These are phyloP conservation scores for Bradysia coprophila DNA, from an alignment of 1,140 invertebrate species.

Conservation along the genomic window DNA sequence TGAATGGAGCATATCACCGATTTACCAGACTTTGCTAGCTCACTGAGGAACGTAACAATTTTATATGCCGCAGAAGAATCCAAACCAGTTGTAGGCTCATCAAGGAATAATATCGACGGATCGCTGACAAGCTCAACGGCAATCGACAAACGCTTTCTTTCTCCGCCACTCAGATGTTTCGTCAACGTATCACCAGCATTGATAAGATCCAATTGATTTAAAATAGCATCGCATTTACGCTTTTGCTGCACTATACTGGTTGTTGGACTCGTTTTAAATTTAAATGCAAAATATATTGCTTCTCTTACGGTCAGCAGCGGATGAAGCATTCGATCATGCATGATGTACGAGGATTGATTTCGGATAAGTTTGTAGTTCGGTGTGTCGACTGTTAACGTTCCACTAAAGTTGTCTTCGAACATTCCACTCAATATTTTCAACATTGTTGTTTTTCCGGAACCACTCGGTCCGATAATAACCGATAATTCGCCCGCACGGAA, in stretches of 20 bases:
- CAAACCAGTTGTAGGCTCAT: conserved; percentile 84
- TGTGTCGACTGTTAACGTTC: conserved; percentile 40
- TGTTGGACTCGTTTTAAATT: conserved; percentile 61
- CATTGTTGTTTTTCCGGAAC: conserved; percentile 66
- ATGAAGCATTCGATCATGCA: conserved; percentile 75
- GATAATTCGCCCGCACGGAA: conserved; percentile 41
- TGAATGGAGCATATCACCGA: conserved; percentile 89
- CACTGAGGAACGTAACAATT: conserved; percentile 61
- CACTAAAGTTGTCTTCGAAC: no score
- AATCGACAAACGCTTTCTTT: conserved; percentile 72
- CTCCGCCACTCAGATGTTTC: conserved; percentile 61
- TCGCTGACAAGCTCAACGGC: conserved; percentile 71
- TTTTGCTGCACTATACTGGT: conserved; percentile 40
- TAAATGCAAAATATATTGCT: conserved; percentile 68
- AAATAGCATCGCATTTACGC: conserved; percentile 51
- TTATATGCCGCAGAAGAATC: conserved; percentile 83
- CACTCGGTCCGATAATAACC: conserved; percentile 63
- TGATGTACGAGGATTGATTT: conserved; percentile 75
- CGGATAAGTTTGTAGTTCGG: conserved; percentile 55
- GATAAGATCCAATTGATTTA: conserved; percentile 42
- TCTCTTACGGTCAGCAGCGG: conserved; percentile 69
- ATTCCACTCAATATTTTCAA: conserved; percentile 41
- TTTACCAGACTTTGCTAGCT: conserved; percentile 66
- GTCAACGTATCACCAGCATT: conserved; percentile 45
- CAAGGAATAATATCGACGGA: conserved; percentile 78